A percentile compares a stretch with the other conserved stretches of the same genome.
phyloP scores from a whole-genome alignment of 2,797 vertebrate species.

The Intellagama lesueurii region DNA sequence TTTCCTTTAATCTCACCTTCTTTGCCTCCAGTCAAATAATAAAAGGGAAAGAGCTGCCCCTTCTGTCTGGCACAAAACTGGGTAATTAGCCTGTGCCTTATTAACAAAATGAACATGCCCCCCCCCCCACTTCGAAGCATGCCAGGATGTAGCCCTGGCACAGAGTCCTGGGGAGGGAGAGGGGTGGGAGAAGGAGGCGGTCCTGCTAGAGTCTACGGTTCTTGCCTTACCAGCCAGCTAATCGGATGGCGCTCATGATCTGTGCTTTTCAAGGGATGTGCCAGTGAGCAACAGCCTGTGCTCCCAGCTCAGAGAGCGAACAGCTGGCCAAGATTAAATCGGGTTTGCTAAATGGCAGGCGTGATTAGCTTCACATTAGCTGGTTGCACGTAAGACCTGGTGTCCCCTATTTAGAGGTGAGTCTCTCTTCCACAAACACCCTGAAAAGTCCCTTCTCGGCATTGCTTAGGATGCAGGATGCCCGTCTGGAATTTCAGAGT shows the following conservation, averaged over 20 bases:
- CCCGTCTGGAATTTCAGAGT: too few species aligned
- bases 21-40: background rate
- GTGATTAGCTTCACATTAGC: background rate
- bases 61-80: background rate
- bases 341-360: background rate
- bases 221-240: background rate
- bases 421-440: too few species aligned
- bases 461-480: too few species aligned
- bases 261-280: fast-evolving
- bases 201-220: fast-evolving
- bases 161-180: background rate
- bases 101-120: background rate
- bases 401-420: too few species aligned
- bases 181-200: fast-evolving
- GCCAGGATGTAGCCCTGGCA: background rate
- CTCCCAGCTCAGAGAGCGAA: background rate
- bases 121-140: background rate
- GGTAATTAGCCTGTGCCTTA: background rate
- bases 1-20: too few species aligned
- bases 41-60: too few species aligned
- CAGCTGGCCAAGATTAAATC: background rate
- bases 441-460: too few species aligned
- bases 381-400: too few species aligned
- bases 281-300: background rate
- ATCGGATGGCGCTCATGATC: too few species aligned